Evolutionary conservation across 2,113 vertebrate species (phyloP).

Genomic region (Capreolus pygargus): DNA sequence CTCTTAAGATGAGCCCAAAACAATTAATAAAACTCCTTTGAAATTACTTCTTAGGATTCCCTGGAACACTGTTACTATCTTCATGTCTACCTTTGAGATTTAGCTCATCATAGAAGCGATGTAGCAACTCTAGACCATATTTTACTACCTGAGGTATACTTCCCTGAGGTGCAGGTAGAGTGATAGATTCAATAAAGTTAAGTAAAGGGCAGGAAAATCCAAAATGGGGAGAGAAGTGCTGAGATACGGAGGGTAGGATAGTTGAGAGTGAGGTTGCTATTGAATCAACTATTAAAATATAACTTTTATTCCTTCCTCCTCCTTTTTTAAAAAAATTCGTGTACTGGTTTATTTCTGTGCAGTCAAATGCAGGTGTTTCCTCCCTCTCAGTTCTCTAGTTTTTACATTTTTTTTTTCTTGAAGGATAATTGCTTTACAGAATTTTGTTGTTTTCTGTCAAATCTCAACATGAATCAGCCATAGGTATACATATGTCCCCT

Average conservation of each 20-base stretch:
- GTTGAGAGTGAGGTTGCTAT: background rate
- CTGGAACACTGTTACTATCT: background rate
- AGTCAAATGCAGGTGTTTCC: background rate
- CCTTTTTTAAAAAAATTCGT: background rate
- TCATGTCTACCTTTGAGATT: background rate
- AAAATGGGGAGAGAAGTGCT: background rate
- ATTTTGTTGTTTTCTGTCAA: background rate
- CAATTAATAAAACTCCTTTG: constrained; percentile 10
- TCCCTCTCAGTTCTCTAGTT: background rate
- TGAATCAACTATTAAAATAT: background rate
- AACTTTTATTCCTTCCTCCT: background rate
- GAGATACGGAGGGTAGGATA: background rate
- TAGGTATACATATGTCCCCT: background rate
- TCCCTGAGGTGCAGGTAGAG: background rate
- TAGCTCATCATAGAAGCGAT: background rate
- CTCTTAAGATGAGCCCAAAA: background rate
- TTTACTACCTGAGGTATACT: background rate
- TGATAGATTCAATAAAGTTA: background rate
- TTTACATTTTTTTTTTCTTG: background rate
- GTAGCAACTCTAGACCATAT: background rate
- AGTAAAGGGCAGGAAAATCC: background rate
- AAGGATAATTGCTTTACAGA: background rate
- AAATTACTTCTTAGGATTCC: background rate
- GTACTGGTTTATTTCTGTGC: background rate
- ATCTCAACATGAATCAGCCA: background rate